phyloP scores from a whole-genome alignment of 1,140 invertebrate genomes.

The Drosophila ficusphila region DNA sequence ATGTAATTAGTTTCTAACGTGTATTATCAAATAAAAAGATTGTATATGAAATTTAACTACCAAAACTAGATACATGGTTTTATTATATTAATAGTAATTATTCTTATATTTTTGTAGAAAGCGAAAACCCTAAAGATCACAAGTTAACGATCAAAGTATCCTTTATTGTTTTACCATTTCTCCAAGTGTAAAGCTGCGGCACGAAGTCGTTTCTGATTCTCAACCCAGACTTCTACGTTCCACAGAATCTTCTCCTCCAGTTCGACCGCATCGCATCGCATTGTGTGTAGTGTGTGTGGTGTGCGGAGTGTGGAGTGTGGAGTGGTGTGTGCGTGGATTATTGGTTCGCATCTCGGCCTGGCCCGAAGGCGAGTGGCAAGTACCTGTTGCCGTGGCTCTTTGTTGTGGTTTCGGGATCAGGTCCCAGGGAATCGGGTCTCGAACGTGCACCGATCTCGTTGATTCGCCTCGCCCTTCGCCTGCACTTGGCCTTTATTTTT shows the following conservation, averaged over 20 bases:
- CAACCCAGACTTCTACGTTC: conserved; percentile 50
- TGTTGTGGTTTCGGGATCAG: conserved; percentile 55
- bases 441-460: conserved; percentile 61
- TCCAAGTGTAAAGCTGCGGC: conserved; percentile 34
- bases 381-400: conserved; percentile 79
- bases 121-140: too few relatives aligned
- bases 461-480: conserved; percentile 54
- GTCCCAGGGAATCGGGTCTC: conserved; percentile 40
- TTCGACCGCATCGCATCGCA: conserved; percentile 41
- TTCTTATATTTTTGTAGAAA: too few relatives aligned
- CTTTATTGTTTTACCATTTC: not conserved
- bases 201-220: conserved; percentile 62
- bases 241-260: conserved; percentile 58
- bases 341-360: conserved; percentile 75
- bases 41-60: too few relatives aligned
- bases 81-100: too few relatives aligned
- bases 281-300: conserved; percentile 5
- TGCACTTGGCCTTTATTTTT: conserved; percentile 26
- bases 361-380: conserved; percentile 75
- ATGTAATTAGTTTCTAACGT: too few relatives aligned
- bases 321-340: conserved; percentile 69
- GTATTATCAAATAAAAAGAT: too few relatives aligned
- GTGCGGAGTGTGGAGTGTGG: conserved; percentile 21
- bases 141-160: too few relatives aligned
- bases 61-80: too few relatives aligned